A percentile compares a stretch with the other conserved stretches of the same genome.
These are phyloP conservation scores for Halichoerus grypus DNA, from an alignment of 2,113 vertebrate species.

Conservation along the genomic window DNA sequence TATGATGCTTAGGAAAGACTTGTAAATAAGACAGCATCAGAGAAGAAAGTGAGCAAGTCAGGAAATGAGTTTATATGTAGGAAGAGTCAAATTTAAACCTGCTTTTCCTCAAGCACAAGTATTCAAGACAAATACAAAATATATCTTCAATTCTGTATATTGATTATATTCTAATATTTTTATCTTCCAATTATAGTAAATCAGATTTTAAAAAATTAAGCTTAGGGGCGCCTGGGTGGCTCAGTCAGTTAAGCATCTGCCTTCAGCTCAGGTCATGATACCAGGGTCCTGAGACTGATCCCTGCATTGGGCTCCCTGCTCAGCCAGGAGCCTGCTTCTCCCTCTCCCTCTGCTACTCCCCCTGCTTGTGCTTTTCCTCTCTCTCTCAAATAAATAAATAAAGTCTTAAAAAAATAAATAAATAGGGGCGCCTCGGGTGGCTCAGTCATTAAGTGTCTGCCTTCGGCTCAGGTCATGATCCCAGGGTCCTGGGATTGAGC, in stretches of 20 bases:
- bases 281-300: neutral
- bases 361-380: neutral
- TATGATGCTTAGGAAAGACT: neutral
- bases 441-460: too few species aligned
- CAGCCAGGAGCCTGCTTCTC: neutral
- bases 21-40: neutral
- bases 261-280: neutral
- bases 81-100: slow-evolving; percentile 33
- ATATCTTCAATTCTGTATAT: neutral
- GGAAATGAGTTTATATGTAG: neutral
- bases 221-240: neutral
- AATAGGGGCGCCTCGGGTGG: too few species aligned
- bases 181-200: slow-evolving; percentile 21
- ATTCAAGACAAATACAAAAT: slow-evolving; percentile 31
- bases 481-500: too few species aligned
- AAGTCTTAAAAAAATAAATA: neutral
- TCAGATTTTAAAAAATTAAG: neutral
- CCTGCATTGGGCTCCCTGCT: neutral
- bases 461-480: too few species aligned
- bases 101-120: neutral
- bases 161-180: slow-evolving; percentile 50
- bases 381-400: neutral
- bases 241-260: neutral
- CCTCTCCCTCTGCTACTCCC: neutral
- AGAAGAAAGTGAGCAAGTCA: neutral